Base-by-base conservation (phyloP, 2,888 invertebrate genomes). In the Drosophila gaucha region DNA sequence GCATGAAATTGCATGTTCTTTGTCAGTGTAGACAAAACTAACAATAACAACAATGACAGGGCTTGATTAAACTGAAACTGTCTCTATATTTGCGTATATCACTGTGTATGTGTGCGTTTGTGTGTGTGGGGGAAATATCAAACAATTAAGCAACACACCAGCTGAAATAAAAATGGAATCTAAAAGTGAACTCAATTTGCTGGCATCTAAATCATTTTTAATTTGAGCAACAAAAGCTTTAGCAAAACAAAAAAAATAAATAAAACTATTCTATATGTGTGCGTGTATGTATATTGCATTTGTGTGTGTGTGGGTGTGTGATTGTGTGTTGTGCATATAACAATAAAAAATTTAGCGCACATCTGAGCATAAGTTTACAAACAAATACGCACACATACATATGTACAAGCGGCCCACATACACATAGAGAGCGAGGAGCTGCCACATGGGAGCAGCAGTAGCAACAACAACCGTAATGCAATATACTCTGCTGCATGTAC, bases 141-240 rank as follows among this genome's bases (percentile, higher is more conserved):
- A 85, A 77, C 79, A 84, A 87, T 87, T 87, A 82, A 82, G 85
- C 77, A 78, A 79, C 66, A 85, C 66, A 69, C 74, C 51, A 65
- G 56, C 67, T 54, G 49, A 58, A 66, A 67, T 68, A 60, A 67
- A 69, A 80, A 75, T 69, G 36, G 36, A 67, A 74, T 72, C 69
- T 43, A 63, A 71, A 79, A 74, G 60, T 66, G 83, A 85, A 85
- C 87, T 85, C 84, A 85, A 85, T 85, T 85, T 85, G 73, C 83
- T 67, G 62, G 86, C 78, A 87, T 76, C 79, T 85, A 87, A 85
- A 85, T 87, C 87, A 85, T 87, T 87, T 87, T 87, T 87, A 87
- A 87, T 85, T 87, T 85, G 78, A 64, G 36, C 84, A 86, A 80
- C 70, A 78, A 80, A 64, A 64, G 52, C 51, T 43, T 47, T 31